Conservation (phyloP, 92 coral and sea anemone genomes). For the Micromussa lordhowensis region DNA sequence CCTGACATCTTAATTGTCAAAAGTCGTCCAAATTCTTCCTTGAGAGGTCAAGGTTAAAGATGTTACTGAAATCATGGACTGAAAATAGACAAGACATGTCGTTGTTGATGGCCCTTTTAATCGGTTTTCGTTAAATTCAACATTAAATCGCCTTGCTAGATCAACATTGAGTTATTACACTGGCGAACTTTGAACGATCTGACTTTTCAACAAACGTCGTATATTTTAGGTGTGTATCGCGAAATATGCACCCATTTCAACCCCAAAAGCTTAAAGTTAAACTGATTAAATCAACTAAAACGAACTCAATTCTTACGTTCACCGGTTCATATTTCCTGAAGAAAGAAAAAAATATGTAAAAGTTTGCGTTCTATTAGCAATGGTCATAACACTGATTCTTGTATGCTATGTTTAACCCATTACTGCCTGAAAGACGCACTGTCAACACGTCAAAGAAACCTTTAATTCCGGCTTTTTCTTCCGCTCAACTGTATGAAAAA, state of each 20-base stretch:
- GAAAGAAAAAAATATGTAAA: neutral
- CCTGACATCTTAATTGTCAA: neutral
- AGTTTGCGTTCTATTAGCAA: neutral
- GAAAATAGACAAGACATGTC: neutral
- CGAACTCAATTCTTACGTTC: neutral
- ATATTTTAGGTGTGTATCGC: neutral
- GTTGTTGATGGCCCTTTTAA: neutral
- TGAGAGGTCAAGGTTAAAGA: neutral
- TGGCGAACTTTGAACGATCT: neutral
- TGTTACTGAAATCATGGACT: neutral
- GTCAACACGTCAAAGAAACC: neutral
- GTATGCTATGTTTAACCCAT: neutral
- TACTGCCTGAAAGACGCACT: constrained; percentile 45
- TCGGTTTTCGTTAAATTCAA: neutral
- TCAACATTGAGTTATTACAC: neutral
- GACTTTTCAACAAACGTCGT: neutral
- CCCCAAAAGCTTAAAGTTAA: neutral
- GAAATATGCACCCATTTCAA: neutral
- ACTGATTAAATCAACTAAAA: neutral
- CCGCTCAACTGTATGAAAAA: neutral
- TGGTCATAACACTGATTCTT: no score
- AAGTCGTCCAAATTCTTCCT: neutral
- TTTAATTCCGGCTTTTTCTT: neutral
- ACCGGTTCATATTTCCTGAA: neutral
- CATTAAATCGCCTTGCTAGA: neutral